Evolutionary conservation across 2,888 invertebrate genomes (phyloP).

Genomic region (Opisthograptis luteolata): DNA sequence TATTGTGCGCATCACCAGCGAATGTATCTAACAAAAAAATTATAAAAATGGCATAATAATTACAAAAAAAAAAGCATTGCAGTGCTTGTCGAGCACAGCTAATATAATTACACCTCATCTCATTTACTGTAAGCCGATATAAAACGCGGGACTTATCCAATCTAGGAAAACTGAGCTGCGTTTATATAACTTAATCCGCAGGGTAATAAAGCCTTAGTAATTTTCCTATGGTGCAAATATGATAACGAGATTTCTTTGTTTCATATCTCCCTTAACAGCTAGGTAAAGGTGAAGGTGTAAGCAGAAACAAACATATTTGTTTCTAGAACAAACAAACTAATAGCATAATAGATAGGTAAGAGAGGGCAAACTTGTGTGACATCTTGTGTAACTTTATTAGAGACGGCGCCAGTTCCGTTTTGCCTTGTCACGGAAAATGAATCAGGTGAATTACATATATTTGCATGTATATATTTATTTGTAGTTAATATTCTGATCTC

Average conservation of each 20-base stretch:
- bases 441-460: slow-evolving; percentile 9
- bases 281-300: slow-evolving; percentile 18
- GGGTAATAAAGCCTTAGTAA: background rate
- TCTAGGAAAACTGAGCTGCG: too few relatives aligned
- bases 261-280: slow-evolving; percentile 7
- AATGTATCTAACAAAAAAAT: too few relatives aligned
- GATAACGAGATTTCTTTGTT: slow-evolving; percentile 16
- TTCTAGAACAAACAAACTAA: slow-evolving; percentile 43
- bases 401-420: slow-evolving; percentile 21
- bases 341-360: too few relatives aligned
- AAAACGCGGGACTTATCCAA: too few relatives aligned
- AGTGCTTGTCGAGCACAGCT: too few relatives aligned
- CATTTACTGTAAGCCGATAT: too few relatives aligned
- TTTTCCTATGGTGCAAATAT: slow-evolving; percentile 13
- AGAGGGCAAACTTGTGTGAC: slow-evolving; percentile 38
- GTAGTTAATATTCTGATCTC: too few relatives aligned
- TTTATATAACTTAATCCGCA: too few relatives aligned
- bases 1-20: too few relatives aligned
- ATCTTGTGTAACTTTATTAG: slow-evolving; percentile 41
- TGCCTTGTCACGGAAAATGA: slow-evolving; percentile 1
- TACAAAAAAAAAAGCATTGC: too few relatives aligned
- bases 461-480: background rate
- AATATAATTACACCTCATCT: too few relatives aligned
- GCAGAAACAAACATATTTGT: slow-evolving; percentile 40
- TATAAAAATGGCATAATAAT: too few relatives aligned